Conservation (phyloP, 1,140 invertebrate species). For the Antheraea pernyi region DNA sequence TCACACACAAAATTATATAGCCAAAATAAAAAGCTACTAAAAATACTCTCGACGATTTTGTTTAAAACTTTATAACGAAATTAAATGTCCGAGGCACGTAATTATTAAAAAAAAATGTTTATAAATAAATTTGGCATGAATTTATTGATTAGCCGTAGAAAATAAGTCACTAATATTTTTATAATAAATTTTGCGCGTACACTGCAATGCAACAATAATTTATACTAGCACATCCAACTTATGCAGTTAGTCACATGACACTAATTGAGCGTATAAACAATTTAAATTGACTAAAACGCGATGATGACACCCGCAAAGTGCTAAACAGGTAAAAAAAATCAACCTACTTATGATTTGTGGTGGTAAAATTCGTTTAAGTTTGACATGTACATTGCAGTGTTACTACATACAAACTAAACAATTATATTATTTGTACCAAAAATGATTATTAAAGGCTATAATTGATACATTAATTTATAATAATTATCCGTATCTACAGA, state of each 20-base stretch:
- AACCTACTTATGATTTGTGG: slow-evolving; percentile 15
- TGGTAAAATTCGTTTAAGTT: slow-evolving; percentile 10
- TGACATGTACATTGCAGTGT: neutral
- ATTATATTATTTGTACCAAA: neutral
- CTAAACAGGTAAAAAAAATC: slow-evolving; percentile 10
- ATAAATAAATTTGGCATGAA: neutral
- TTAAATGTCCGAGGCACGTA: neutral
- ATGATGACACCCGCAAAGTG: slow-evolving; percentile 12
- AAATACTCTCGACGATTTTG: too few species aligned
- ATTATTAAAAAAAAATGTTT: neutral
- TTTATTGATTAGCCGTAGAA: neutral
- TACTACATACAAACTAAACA: neutral
- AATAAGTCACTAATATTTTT: neutral
- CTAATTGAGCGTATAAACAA: slow-evolving; percentile 25
- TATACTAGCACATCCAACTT: neutral
- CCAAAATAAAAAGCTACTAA: too few species aligned
- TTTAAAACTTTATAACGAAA: neutral
- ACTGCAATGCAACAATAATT: neutral
- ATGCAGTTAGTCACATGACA: slow-evolving; percentile 6
- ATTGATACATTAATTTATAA: too few species aligned
- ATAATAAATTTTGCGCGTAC: neutral
- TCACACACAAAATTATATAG: neutral
- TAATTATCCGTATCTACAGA: too few species aligned
- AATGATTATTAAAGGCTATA: too few species aligned
- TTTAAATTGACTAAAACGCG: slow-evolving; percentile 13